phyloP scores from a whole-genome alignment of 2,888 invertebrate species.

The Eupithecia subfuscata region DNA sequence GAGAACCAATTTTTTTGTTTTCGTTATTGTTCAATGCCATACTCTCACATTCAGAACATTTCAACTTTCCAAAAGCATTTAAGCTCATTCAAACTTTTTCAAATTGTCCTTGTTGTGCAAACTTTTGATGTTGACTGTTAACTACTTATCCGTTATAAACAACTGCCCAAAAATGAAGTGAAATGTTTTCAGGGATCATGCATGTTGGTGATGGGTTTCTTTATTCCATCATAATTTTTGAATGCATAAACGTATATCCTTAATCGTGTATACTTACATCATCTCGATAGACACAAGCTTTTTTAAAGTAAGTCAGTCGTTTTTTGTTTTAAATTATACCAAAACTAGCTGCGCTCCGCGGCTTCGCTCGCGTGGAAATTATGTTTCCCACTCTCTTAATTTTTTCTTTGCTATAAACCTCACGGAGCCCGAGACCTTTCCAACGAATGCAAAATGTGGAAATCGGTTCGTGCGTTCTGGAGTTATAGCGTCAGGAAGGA shows the following conservation, averaged over 20 bases:
- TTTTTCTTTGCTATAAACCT: too few species aligned
- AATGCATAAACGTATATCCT: background rate
- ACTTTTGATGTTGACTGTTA: background rate
- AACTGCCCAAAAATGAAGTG: background rate
- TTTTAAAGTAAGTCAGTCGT: too few species aligned
- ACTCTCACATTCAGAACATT: background rate
- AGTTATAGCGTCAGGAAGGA: too few species aligned
- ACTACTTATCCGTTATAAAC: background rate
- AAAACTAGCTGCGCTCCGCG: too few species aligned
- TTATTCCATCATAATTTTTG: background rate
- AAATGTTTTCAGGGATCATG: background rate
- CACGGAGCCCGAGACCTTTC: too few species aligned
- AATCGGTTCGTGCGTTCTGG: too few species aligned
- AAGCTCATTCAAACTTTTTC: background rate
- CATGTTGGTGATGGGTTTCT: background rate
- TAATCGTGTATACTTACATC: background rate
- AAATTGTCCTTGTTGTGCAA: background rate
- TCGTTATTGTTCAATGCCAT: background rate
- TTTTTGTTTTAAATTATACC: too few species aligned
- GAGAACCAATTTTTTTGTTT: too few species aligned
- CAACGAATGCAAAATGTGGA: too few species aligned
- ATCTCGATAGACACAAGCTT: background rate
- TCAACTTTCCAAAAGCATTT: background rate
- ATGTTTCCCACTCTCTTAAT: too few species aligned
- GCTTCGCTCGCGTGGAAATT: too few species aligned